Evolutionary conservation across 1,140 invertebrate genomes (phyloP).

Genomic region (Bombus breviceps): DNA sequence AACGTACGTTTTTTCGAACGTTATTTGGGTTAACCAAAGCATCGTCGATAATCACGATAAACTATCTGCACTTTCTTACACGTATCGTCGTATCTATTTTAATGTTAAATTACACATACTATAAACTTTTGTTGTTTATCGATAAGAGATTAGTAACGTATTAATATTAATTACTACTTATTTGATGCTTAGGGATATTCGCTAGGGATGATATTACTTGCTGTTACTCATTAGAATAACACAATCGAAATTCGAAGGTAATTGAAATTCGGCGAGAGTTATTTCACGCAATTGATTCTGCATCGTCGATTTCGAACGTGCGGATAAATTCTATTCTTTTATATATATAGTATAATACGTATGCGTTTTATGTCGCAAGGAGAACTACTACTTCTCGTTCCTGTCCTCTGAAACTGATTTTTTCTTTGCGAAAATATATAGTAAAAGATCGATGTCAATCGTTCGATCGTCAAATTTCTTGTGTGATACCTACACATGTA

Average conservation of each 20-base stretch:
- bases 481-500: conserved; percentile 44
- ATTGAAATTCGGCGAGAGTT: conserved; percentile 71
- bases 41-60: conserved; percentile 49
- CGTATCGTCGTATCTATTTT: conserved; percentile 67
- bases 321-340: conserved; percentile 15
- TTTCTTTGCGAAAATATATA: conserved; percentile 40
- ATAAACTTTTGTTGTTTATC: conserved; percentile 51
- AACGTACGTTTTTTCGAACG: conserved; percentile 4
- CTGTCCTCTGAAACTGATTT: conserved; percentile 13
- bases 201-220: conserved; percentile 60
- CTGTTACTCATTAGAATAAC: conserved; percentile 55
- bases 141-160: conserved; percentile 72
- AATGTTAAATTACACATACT: conserved; percentile 74
- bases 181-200: conserved; percentile 63
- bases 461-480: conserved; percentile 53
- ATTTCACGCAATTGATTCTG: conserved; percentile 61
- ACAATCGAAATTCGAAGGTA: conserved; percentile 67
- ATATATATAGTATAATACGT: too few relatives aligned
- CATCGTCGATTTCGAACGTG: conserved; percentile 25
- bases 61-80: conserved; percentile 58
- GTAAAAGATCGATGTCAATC: conserved; percentile 49
- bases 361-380: not conserved
- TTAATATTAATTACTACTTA: conserved; percentile 68
- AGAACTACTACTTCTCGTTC: conserved; percentile 12
- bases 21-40: conserved; percentile 32